Evolutionary conservation across 2,113 vertebrate species (phyloP), one percentile per base, ranked within the genome.

Genomic region (Chamaea fasciata): DNA sequence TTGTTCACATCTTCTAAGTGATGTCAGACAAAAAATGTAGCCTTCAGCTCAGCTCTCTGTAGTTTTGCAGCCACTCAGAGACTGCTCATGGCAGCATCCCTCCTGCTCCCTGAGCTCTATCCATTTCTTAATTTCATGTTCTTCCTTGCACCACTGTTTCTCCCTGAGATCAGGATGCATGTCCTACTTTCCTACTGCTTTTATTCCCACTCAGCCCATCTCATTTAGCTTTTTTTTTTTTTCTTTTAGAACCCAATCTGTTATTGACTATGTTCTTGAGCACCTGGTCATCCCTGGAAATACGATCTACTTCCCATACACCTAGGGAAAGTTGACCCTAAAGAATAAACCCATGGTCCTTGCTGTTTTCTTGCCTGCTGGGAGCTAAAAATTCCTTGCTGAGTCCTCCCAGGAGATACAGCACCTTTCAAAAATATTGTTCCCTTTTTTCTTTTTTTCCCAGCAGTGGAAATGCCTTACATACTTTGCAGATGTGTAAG

Each of bases 401-500:
- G 70, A 67, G 20, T 83, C 55, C 73, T 95, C 65, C 52, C 2
- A 13, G 74, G 49, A 75, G 64, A 82, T 18, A 46, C n/a, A 75
- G 53, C 37, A 92, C 87, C 91, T 95, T 76, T 95, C 78, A 67
- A 39, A 84, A 95, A 46, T 87, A 83, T 71, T 75, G 60, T 89
- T 63, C 76, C 56, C 27, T 63, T 63, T 86, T 74, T 89, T 23
- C 10, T 46, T 65, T 92, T 57, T 57, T 68, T 41, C 59, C 82
- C 31, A 65, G 16, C 64, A 89, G 90, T 97, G 74, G 92, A 94
- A 97, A 95, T 92, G 63, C 83, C 92, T 96, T 37, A 41, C 94
- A 96, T 96, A 95, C 42, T 95, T 97, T 81, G 70, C 88, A 93
- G 90, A 94, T 96, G 95, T 93, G 88, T 95, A 91, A 96, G 47